phyloP scores from a whole-genome alignment of 2,888 invertebrate species.

The Amphipyra tragopoginis region DNA sequence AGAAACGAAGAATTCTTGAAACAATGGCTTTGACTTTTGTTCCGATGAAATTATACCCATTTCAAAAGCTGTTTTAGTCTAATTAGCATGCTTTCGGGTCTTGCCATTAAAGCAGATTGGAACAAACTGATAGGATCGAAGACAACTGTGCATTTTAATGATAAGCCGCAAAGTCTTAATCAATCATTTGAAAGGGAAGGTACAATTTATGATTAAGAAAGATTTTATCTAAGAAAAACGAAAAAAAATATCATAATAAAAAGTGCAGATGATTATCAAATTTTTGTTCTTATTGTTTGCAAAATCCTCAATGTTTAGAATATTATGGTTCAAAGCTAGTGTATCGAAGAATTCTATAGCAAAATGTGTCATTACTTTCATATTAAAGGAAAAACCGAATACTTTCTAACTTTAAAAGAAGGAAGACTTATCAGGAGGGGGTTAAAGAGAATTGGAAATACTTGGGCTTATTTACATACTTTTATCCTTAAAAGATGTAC shows the following conservation, averaged over 20 bases:
- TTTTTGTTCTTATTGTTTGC: too few species aligned
- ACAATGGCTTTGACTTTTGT: constrained; percentile 45
- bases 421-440: constrained; percentile 6
- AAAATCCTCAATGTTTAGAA: too few species aligned
- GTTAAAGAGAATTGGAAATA: constrained; percentile 10
- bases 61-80: constrained; percentile 20
- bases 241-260: too few species aligned
- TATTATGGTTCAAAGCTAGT: too few species aligned
- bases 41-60: constrained; percentile 25
- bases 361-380: not conserved
- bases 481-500: constrained; percentile 15
- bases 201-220: not conserved
- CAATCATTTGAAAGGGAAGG: not conserved
- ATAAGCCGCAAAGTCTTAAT: too few species aligned
- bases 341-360: too few species aligned
- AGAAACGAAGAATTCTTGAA: constrained; percentile 51
- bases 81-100: constrained; percentile 23
- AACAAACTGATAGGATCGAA: not conserved
- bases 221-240: too few species aligned
- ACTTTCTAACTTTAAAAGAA: not conserved
- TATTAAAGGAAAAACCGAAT: constrained; percentile 4
- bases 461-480: constrained; percentile 31
- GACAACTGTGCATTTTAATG: not conserved
- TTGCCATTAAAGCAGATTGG: constrained; percentile 3
- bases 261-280: too few species aligned